Evolutionary conservation across 2,888 invertebrate species (phyloP), one percentile per base, ranked within the genome.

Genomic region (Epiblema foenella): DNA sequence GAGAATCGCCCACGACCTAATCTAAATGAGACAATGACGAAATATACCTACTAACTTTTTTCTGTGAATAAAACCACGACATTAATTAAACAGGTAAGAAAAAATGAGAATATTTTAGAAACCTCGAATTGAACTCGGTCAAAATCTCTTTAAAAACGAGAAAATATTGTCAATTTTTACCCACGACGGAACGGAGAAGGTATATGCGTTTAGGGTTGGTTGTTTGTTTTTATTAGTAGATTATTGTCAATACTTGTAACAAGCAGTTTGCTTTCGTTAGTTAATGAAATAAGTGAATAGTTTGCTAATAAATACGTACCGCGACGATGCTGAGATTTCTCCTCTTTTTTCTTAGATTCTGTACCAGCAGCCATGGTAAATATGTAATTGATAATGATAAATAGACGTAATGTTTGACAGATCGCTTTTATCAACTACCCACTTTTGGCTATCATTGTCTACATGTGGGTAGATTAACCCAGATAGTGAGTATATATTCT

Each of bases 281-380:
- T n/a, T n/a, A 46, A 15, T n/a, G 12, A 5, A 8, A 5, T 8
- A 46, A 46, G 7, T 46, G 15, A 46, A 46, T n/a, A 5, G 1
- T 46, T n/a, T n/a, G 1, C n/a, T 46, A n/a, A 15, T 46, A n/a
- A 15, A 2, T 12, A 68, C 69, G 64, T 20, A 69, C 69, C 58
- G 11, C 51, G 52, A 9, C 15, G 29, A 12, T 33, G 42, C 12
- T 51, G 11, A 37, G 18, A n/a, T 18, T 42, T 33, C 0, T 64
- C 57, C 39, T 64, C 58, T 29, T 58, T 42, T 3, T 57, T 37
- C 9, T 58, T 33, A 8, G 20, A 9, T 42, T 69, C 69, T 9
- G 52, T 58, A 15, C 64, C 69, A 42, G 69, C 69, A 29, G 51
- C 69, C 69, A 69, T 69, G 20, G 42, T 69, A 59, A 64, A 64